Conservation (phyloP, 2,113 vertebrate genomes). For the Rhea americana region DNA sequence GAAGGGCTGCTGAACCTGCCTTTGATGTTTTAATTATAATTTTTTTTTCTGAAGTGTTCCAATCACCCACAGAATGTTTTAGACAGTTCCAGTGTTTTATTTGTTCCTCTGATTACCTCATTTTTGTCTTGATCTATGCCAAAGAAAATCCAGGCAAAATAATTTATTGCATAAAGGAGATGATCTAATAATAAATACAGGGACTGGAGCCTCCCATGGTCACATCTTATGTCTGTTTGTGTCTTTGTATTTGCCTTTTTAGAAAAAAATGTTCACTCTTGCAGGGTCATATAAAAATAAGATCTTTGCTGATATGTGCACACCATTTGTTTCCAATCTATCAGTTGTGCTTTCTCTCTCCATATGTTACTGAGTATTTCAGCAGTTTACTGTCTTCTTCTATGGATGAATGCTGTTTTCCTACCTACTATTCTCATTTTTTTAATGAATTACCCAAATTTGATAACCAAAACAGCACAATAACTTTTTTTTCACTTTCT, state of each 20-base stretch:
- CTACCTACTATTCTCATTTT: neutral
- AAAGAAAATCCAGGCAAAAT: constrained; percentile 49
- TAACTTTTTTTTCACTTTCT: neutral
- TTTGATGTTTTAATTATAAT: constrained; percentile 51
- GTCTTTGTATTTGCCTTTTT: neutral
- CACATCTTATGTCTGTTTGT: neutral
- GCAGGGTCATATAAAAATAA: neutral
- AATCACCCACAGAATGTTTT: neutral
- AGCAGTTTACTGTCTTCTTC: neutral
- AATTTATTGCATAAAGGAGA: constrained; percentile 13
- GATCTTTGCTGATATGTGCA: neutral
- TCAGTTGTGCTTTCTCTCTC: neutral
- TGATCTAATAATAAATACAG: neutral
- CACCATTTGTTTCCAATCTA: neutral
- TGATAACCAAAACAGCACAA: neutral
- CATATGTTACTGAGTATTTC: neutral
- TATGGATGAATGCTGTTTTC: neutral
- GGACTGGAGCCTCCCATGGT: neutral
- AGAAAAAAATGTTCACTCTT: neutral
- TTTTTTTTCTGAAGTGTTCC: neutral
- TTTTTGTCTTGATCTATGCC: constrained; percentile 24
- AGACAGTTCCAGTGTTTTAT: neutral
- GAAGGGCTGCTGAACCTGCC: neutral
- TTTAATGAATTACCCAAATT: neutral
- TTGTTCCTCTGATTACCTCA: constrained; percentile 3